Base-by-base conservation (phyloP, 2,797 vertebrate genomes). In the Peromyscus aztecus region DNA sequence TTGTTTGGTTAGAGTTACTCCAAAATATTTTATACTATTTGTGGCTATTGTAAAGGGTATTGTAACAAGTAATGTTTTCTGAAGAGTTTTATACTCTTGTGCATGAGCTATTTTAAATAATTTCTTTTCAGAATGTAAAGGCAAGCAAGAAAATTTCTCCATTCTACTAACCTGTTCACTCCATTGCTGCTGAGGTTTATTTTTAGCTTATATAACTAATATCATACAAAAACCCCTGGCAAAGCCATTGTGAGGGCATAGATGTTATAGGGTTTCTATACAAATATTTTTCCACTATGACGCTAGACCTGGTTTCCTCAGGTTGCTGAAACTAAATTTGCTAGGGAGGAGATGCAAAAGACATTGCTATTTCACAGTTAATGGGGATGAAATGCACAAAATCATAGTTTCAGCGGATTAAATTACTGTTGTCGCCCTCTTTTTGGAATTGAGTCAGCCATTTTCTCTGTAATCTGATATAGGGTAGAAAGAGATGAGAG, bases 121-220 rank as follows among this genome's bases (percentile, higher is more conserved):
- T 91, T 83, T 87, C 37, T 65, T 95, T 96, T 88, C 37, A 91
- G 46, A 71, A 95, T 92, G 57, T 94, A 76, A 95, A 96, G 37
- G 71, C 52, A 83, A 37, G 71, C 0, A 73, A 67, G 40, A 73
- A 96, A 94, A 94, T 82, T 71, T 59, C 7, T 96, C 29, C 7
- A 84, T 52, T 73, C 46, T 71, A 84, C 16, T 89, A 31, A 43
- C 19, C 40, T 96, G 37, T 93, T 37, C 21, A 87, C 46, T 91
- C 78, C 31, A 82, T 31, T 85, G 37, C 24, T 85, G 94, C 69
- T 94, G 65, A 92, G 87, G 59, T 2, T 52, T 67, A 57, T 52
- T 75, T 76, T 43, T 34, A 49, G 49, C 37, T 63, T 89, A 69
- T 92, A 78, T 81, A 96, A 46, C n/a, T 91, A 67, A 96, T 14